A percentile compares a stretch with the other conserved stretches of the same genome.
Conservation (phyloP, 2,797 vertebrate species). For the Brachyrhaphis roseni region DNA sequence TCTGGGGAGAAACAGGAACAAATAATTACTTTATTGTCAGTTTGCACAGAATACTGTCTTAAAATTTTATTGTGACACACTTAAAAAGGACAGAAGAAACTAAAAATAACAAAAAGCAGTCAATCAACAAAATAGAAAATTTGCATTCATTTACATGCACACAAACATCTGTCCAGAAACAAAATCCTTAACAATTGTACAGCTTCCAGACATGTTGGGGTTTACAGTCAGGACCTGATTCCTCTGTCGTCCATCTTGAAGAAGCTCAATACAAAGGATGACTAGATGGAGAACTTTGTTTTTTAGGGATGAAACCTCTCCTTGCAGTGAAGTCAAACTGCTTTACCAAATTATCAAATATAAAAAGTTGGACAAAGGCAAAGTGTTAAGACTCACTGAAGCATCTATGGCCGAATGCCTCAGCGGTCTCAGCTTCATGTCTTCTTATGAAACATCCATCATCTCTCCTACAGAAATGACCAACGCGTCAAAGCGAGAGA, state of each 20-base stretch:
- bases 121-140: neutral
- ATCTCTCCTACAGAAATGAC: conserved; percentile 30
- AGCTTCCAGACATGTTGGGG: neutral
- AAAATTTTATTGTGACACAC: neutral
- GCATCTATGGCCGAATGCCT: conserved; percentile 3
- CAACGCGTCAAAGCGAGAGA: conserved; percentile 26
- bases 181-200: neutral
- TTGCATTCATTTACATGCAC: neutral
- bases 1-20: neutral
- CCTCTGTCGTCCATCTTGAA: neutral
- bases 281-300: neutral
- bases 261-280: neutral
- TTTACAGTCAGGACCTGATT: neutral
- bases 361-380: conserved; percentile 76
- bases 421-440: conserved; percentile 11
- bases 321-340: conserved; percentile 85
- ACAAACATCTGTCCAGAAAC: neutral
- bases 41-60: neutral
- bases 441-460: conserved; percentile 56
- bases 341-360: conserved; percentile 80
- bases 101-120: neutral
- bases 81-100: neutral
- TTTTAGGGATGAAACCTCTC: neutral
- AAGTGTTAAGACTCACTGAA: neutral
- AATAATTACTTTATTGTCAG: neutral